Evolutionary conservation across 2,888 invertebrate species (phyloP).

Genomic region (Caenorhabditis afra): DNA sequence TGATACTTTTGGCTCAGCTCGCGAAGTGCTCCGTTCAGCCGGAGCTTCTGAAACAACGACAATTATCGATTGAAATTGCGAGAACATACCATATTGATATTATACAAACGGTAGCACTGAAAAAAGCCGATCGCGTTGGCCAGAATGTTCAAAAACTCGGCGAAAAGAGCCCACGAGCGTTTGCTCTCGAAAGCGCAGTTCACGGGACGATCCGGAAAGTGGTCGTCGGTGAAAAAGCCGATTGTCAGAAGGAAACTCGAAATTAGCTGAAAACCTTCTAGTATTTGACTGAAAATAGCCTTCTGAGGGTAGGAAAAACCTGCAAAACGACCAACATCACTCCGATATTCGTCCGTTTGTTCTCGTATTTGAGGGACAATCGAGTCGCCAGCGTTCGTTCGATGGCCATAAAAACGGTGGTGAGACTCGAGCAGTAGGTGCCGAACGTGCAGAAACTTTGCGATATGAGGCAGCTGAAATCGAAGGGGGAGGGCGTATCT

Average conservation of each 20-base stretch:
- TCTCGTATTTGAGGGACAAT: background rate
- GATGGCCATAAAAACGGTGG: constrained; percentile 17
- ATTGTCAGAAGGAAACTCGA: background rate
- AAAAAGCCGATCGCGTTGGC: constrained; percentile 1
- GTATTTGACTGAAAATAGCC: background rate
- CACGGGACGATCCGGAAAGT: background rate
- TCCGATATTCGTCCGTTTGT: background rate
- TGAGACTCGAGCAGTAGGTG: constrained; percentile 5
- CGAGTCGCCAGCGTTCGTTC: constrained; percentile 16
- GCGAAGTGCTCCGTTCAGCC: background rate
- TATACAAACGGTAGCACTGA: constrained; percentile 1
- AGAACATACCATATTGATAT: constrained; percentile 14
- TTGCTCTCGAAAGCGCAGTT: background rate
- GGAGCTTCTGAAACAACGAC: constrained; percentile 16
- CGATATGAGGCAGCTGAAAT: constrained; percentile 15
- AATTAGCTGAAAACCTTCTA: background rate
- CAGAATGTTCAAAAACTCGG: background rate
- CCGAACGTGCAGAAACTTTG: constrained; percentile 18
- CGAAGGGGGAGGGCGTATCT: background rate
- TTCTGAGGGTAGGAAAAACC: no score
- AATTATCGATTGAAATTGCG: no score
- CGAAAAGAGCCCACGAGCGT: background rate
- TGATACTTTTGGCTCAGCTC: constrained; percentile 33
- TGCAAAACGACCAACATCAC: background rate
- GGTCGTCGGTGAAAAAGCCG: background rate